Evolutionary conservation across 2,888 invertebrate genomes (phyloP), one percentile per base, ranked within the genome.

Genomic region (Lypha dubia): DNA sequence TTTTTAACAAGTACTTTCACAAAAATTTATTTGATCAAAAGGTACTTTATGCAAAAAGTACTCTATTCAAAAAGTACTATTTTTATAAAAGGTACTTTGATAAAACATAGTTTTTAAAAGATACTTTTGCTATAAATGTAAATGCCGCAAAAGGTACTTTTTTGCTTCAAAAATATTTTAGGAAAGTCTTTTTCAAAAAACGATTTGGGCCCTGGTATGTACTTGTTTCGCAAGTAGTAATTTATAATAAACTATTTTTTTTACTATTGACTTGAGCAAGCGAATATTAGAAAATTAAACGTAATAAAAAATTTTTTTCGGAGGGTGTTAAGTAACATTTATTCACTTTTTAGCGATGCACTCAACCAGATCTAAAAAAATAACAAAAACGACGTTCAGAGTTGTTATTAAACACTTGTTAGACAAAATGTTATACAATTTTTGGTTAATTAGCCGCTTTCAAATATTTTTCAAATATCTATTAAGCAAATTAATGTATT

Each of bases 291-390:
- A 32, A 58, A 58, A 4, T 11, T 44, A 8, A 11, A 22, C 28
- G 15, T 58, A 68, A 32, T 35, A 22, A 58, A 60, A 60, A 38
- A 11, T 32, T 13, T 77, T 51, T 22, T n/a, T n/a, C n/a, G n/a
- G 49, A 44, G 51, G 68, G 68, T 51, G 68, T 70, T 51, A 28
- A 77, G 51, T 15, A 70, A 41, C 24, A 51, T 70, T 70, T 17
- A 51, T 49, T 49, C 15, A 38, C 1, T 24, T 67, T 77, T 77
- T 28, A 15, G 24, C 15, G 28, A 70, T 41, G 68, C 68, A 62
- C 68, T 70, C 60, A 77, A 62, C 28, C 77, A 51, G 7, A 65
- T 56, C 65, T 8, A 53, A 13, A 46, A 65, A n/a, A n/a, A n/a
- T n/a, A n/a, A 63, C 9, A 49, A 24, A 51, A 32, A 60, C 77